A percentile compares a stretch with the other conserved stretches of the same genome.
phyloP scores from a whole-genome alignment of 2,113 vertebrate genomes.

The Thomomys bottae region DNA sequence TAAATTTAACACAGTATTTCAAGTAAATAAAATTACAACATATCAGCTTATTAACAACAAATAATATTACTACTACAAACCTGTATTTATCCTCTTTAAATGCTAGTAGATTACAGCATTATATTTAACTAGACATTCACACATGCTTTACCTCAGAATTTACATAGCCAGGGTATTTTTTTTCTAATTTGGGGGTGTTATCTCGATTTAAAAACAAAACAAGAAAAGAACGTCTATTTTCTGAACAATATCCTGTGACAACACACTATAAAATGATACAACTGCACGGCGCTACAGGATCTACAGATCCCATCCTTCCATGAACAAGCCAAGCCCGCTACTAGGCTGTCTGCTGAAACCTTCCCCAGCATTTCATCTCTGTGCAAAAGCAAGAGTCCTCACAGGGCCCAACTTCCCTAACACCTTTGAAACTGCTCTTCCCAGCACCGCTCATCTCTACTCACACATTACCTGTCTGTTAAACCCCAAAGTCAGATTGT shows the following conservation, averaged over 20 bases:
- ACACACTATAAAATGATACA: not conserved
- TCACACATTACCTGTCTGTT: not conserved
- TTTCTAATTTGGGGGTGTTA: not conserved
- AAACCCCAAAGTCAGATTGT: not conserved
- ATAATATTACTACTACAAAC: constrained; percentile 70
- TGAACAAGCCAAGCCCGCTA: not conserved
- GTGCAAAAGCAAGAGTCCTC: not conserved
- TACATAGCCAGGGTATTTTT: not conserved
- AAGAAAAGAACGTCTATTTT: constrained; percentile 14
- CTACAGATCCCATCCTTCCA: not conserved
- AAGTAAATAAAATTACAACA: constrained; percentile 77
- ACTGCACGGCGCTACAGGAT: not conserved
- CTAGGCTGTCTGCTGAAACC: not conserved
- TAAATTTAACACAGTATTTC: constrained; percentile 79
- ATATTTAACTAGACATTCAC: constrained; percentile 51
- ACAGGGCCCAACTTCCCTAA: not conserved
- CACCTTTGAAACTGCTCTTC: not conserved
- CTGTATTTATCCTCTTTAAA: constrained; percentile 68
- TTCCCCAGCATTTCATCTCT: no score
- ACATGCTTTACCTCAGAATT: constrained; percentile 39
- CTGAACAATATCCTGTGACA: not conserved
- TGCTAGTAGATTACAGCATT: constrained; percentile 43
- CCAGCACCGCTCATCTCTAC: not conserved
- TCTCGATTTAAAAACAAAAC: constrained; percentile 56
- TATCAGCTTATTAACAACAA: constrained; percentile 68